phyloP scores from a whole-genome alignment of 2,113 vertebrate species.

The Neogale vison region DNA sequence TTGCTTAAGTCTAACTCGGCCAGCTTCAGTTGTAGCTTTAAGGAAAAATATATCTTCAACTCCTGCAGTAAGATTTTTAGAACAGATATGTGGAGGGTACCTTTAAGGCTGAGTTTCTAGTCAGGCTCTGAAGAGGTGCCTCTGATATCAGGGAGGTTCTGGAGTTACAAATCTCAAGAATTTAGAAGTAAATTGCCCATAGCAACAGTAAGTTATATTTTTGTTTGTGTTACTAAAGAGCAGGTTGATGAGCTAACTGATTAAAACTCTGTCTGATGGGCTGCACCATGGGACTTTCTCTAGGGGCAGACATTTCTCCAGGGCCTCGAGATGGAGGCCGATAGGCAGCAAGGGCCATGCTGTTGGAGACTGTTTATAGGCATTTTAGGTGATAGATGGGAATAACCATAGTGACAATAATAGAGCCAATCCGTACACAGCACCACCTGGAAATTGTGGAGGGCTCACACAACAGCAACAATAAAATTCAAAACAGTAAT shows the following conservation, averaged over 20 bases:
- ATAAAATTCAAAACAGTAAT: not conserved
- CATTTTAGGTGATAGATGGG: not conserved
- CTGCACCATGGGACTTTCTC: not conserved
- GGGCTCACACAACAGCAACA: constrained; percentile 43
- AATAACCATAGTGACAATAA: constrained; percentile 28
- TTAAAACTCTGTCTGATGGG: not conserved
- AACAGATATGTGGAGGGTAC: not conserved
- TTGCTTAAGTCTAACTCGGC: not conserved
- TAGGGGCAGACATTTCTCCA: not conserved
- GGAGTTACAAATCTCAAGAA: not conserved
- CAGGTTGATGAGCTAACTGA: not conserved
- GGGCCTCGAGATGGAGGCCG: not conserved
- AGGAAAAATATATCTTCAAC: not conserved
- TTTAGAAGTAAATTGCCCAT: not conserved
- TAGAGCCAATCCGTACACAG: constrained; percentile 5
- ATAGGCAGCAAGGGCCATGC: not conserved
- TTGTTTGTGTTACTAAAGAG: not conserved
- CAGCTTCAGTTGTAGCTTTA: not conserved
- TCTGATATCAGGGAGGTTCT: not conserved
- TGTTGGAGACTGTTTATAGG: constrained; percentile 46
- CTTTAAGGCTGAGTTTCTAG: not conserved
- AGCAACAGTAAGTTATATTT: not conserved
- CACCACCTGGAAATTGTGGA: constrained; percentile 44
- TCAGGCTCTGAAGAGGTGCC: not conserved
- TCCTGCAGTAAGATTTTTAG: not conserved